phyloP scores from a whole-genome alignment of 1,140 invertebrate genomes.

The Anagrus nilaparvatae region DNA sequence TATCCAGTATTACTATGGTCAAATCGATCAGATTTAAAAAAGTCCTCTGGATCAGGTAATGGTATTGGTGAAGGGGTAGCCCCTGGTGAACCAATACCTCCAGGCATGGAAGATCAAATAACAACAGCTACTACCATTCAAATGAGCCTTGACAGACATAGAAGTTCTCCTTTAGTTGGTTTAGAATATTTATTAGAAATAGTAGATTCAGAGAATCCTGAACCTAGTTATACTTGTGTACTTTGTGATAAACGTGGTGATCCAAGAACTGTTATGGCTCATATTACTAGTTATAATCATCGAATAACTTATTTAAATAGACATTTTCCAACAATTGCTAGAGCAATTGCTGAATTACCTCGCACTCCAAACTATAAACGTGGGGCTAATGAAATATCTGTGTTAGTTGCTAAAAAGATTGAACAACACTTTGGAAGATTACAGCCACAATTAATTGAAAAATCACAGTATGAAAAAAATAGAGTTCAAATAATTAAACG shows the following conservation, averaged over 20 bases:
- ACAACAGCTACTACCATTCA: slow-evolving; percentile 45
- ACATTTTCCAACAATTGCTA: slow-evolving; percentile 45
- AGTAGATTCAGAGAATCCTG: slow-evolving; percentile 49
- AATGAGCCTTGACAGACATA: slow-evolving; percentile 42
- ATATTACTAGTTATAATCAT: slow-evolving; percentile 63
- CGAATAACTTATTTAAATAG: slow-evolving; percentile 48
- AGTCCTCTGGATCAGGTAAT: slow-evolving; percentile 20
- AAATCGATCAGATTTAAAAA: slow-evolving; percentile 31
- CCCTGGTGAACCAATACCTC: slow-evolving; percentile 58
- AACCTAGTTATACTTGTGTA: slow-evolving; percentile 62
- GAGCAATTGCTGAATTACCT: slow-evolving; percentile 38
- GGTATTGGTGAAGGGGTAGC: slow-evolving; percentile 32
- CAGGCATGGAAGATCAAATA: slow-evolving; percentile 57
- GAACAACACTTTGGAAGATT: slow-evolving; percentile 51
- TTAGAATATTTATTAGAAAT: slow-evolving; percentile 64
- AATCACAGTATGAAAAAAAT: slow-evolving; percentile 44
- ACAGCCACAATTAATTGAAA: slow-evolving; percentile 45
- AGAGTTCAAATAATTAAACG: slow-evolving; percentile 45
- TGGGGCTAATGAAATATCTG: slow-evolving; percentile 43
- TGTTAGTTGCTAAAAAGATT: slow-evolving; percentile 48
- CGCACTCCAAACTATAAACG: slow-evolving; percentile 42
- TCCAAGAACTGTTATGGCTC: slow-evolving; percentile 61
- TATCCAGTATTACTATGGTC: slow-evolving; percentile 40
- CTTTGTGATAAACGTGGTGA: slow-evolving; percentile 67
- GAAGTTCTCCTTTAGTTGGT: slow-evolving; percentile 46